Percentiles rank a stretch among this genome's conserved stretches.
These are phyloP conservation scores for Cantharis rustica DNA, from an alignment of 2,888 invertebrate species.

Conservation along the genomic window DNA sequence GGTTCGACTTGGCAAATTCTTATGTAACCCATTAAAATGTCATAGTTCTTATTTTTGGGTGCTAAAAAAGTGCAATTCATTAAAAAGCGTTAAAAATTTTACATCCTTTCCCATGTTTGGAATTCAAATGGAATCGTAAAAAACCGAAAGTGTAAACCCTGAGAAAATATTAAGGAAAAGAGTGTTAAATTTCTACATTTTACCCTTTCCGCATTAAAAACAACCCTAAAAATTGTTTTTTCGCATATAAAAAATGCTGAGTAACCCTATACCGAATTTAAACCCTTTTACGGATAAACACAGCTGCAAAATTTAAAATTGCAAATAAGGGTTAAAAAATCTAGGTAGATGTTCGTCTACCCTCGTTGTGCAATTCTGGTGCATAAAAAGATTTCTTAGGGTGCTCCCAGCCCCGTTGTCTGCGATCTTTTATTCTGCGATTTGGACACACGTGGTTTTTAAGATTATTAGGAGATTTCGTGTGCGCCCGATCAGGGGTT, in stretches of 20 bases:
- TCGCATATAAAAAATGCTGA: constrained; percentile 26
- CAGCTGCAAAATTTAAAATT: constrained; percentile 37
- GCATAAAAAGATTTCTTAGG: constrained; percentile 28
- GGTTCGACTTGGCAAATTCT: background rate
- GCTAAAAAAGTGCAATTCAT: background rate
- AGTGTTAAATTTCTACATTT: constrained; percentile 16
- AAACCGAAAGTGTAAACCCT: constrained; percentile 19
- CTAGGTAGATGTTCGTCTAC: constrained; percentile 17
- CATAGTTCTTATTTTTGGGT: background rate
- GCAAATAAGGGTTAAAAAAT: constrained; percentile 35
- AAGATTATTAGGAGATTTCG: constrained; percentile 31
- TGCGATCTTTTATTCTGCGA: constrained; percentile 11
- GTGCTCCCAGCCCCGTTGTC: constrained; percentile 10
- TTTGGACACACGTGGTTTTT: constrained; percentile 31
- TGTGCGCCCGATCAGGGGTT: constrained; percentile 14
- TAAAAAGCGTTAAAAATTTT: constrained; percentile 6
- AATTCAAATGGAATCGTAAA: constrained; percentile 3
- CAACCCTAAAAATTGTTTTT: constrained; percentile 11
- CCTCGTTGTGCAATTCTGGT: constrained; percentile 26
- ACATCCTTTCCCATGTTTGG: constrained; percentile 27
- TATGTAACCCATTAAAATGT: background rate
- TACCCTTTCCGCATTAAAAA: constrained; percentile 28
- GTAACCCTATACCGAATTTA: constrained; percentile 41
- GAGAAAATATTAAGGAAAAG: constrained; percentile 30
- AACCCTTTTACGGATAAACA: constrained; percentile 41